Evolutionary conservation across 1,140 invertebrate species (phyloP), one percentile per base, ranked within the genome.

Genomic region (Drosophila leontia): DNA sequence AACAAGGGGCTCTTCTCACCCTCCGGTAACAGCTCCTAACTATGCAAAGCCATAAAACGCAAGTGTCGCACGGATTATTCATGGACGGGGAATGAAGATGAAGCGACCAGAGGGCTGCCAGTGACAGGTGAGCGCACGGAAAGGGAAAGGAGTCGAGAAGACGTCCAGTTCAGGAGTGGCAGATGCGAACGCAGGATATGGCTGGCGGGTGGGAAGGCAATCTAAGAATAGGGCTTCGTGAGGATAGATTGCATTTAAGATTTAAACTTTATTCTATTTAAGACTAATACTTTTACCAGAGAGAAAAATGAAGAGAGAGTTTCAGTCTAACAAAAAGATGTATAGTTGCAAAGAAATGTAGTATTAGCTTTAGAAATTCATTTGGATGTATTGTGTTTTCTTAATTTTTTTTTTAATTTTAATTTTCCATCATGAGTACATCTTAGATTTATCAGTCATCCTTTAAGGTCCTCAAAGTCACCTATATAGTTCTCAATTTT

Each of bases 11-110:
- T n/a, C 26, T 19, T 2, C n/a, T 11, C 17, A 8, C 44, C 41
- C 75, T 34, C 11, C 45, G 44, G n/a, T 42, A 53, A 47, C 57
- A 62, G 56, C 41, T 60, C 59, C 48, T 67, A 63, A 84, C 64
- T 78, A 84, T 84, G 85, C 84, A 90, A 78, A 72, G 85, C 85
- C 82, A 88, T 88, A 85, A 88, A 88, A 88, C 78, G 85, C 85
- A 88, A 88, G 85, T 90, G 85, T 90, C 82, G 67, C 81, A 80
- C 70, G 85, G 85, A 84, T 90, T 88, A 88, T 90, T 90, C 85
- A 88, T 90, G 85, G 78, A 63, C 79, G 69, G 77, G 56, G 83
- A 70, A 88, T 90, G 85, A 77, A 90, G 78, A 87, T 88, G 69
- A 62, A 87, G 80, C 60, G 65, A 29, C 72, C 42, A 37, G 53